A percentile compares a stretch with the other conserved stretches of the same genome.
Evolutionary conservation across 1,140 invertebrate species (phyloP).

Genomic region (Pomacea maculata): DNA sequence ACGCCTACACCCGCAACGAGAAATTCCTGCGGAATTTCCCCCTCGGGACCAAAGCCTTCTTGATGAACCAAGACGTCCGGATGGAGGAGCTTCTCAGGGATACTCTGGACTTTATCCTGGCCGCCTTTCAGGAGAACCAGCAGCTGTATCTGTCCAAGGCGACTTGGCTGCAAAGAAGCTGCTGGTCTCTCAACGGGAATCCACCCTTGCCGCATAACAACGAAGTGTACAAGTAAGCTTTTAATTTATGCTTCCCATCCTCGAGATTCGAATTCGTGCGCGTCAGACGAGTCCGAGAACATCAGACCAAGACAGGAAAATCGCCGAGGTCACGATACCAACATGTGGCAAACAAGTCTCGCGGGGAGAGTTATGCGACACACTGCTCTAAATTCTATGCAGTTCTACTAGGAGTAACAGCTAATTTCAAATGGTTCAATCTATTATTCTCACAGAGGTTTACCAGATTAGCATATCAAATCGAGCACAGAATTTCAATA

Average conservation of each 20-base stretch:
- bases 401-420: no score
- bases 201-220: conserved; percentile 12
- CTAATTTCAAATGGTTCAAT: no score
- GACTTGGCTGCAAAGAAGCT: conserved; percentile 20
- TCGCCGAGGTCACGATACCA: no score
- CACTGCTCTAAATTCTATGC: no score
- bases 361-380: no score
- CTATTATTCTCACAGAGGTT: no score
- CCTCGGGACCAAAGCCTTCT: conserved; percentile 43
- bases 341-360: no score
- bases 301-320: no score
- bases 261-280: no score
- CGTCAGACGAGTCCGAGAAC: no score
- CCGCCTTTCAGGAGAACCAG: conserved; percentile 33
- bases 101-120: conserved; percentile 40
- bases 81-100: conserved; percentile 48
- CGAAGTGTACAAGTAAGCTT: conserved; percentile 26
- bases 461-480: no score
- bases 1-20: conserved; percentile 46
- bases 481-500: no score
- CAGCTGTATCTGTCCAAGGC: conserved; percentile 1
- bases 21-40: conserved; percentile 38
- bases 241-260: background rate
- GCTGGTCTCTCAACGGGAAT: conserved; percentile 24
- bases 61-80: conserved; percentile 44